Conservation (phyloP, 2,113 vertebrate genomes). For the Sylvilagus bachmani region DNA sequence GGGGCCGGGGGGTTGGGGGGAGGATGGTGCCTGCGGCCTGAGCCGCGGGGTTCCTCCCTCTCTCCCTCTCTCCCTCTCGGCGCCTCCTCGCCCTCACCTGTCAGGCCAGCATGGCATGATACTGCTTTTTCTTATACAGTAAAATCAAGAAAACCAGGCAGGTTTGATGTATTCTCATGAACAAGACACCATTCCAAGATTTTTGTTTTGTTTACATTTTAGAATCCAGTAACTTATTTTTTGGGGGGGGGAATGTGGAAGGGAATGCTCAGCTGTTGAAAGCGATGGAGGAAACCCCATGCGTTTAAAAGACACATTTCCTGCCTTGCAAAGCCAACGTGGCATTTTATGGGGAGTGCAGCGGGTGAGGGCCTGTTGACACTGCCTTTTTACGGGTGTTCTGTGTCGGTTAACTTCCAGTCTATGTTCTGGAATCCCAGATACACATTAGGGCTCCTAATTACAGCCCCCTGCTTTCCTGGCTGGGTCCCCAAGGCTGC, state of each 20-base stretch:
- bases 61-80: neutral
- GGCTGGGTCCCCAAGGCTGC: neutral
- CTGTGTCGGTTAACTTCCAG: neutral
- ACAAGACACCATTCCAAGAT: neutral
- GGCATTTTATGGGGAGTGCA: neutral
- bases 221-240: neutral
- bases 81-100: neutral
- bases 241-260: no score
- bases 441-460: neutral
- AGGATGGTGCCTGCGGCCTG: neutral
- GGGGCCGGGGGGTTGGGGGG: neutral
- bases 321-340: neutral
- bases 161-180: neutral
- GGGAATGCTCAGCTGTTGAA: slow-evolving; percentile 1
- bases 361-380: neutral
- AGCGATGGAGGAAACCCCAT: neutral
- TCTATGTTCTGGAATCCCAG: neutral
- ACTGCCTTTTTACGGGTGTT: neutral
- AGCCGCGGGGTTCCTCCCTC: neutral
- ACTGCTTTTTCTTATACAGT: neutral
- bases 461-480: neutral
- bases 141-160: slow-evolving; percentile 3
- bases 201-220: slow-evolving; percentile 28
- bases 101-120: neutral
- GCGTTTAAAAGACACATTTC: neutral